Evolutionary conservation across 2,797 vertebrate genomes (phyloP).

Genomic region (Lithobates sylvaticus): DNA sequence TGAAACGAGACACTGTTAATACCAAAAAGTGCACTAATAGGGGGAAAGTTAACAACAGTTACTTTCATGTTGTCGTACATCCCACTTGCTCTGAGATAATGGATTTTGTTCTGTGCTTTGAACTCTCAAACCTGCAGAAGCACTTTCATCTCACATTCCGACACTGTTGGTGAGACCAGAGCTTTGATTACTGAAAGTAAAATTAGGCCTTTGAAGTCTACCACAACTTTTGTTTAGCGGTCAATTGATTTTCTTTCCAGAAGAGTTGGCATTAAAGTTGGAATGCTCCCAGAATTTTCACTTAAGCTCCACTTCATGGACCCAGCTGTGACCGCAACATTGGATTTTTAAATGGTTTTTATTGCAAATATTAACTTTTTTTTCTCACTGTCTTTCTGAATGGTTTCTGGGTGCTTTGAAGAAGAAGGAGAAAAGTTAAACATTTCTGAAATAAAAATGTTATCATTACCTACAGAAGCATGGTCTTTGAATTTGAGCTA

Average conservation of each 20-base stretch:
- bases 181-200: conserved; percentile 51
- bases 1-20: conserved; percentile 16
- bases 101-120: conserved; percentile 59
- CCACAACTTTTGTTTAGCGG: conserved; percentile 45
- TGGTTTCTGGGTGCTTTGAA: conserved; percentile 5
- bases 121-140: conserved; percentile 44
- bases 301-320: conserved; percentile 19
- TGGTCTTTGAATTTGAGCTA: background rate
- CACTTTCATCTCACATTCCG: conserved; percentile 50
- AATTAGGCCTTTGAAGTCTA: conserved; percentile 53
- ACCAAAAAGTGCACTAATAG: conserved; percentile 29
- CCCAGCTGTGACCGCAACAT: conserved; percentile 52
- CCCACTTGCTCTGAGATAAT: conserved; percentile 47
- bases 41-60: conserved; percentile 27
- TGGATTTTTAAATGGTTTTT: conserved; percentile 22
- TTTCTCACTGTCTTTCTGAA: no score
- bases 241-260: conserved; percentile 41
- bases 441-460: background rate
- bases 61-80: conserved; percentile 49
- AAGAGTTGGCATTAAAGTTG: background rate
- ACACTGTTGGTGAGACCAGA: conserved; percentile 25
- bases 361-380: conserved; percentile 5
- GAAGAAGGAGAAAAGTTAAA: background rate
- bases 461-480: background rate
- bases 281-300: conserved; percentile 1